These are phyloP conservation scores for Ditylenchus weischeri DNA, from an alignment of 2,888 invertebrate genomes.

Conservation along the genomic window DNA sequence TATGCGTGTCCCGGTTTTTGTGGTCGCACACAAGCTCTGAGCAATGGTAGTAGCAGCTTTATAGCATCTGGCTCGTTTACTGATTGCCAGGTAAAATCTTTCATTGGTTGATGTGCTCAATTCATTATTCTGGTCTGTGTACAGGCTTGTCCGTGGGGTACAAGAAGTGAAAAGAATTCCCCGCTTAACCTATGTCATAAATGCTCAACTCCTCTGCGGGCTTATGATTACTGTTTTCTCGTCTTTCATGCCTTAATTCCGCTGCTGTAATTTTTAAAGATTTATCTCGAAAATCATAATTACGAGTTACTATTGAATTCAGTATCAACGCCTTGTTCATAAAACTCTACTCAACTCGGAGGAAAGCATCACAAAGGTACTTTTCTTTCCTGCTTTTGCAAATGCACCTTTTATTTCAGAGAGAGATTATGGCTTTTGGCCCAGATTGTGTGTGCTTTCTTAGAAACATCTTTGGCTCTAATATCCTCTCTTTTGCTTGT, in stretches of 20 bases:
- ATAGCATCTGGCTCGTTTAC: not conserved
- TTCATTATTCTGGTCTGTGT: not conserved
- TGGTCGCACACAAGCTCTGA: conserved; percentile 25
- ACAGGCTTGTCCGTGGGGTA: conserved; percentile 48
- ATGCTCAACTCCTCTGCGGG: conserved; percentile 38
- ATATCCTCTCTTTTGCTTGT: conserved; percentile 65
- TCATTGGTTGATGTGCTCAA: not conserved
- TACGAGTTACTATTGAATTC: conserved; percentile 71
- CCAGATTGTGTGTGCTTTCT: conserved; percentile 77
- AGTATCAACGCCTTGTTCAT: not conserved
- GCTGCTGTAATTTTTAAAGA: conserved; percentile 64
- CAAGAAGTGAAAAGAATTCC: conserved; percentile 22
- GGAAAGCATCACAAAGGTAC: not conserved
- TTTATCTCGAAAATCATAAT: not conserved
- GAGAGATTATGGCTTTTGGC: conserved; percentile 67
- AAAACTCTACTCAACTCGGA: not conserved
- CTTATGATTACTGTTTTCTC: conserved; percentile 62
- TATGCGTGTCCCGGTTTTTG: conserved; percentile 36
- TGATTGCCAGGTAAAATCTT: conserved; percentile 15
- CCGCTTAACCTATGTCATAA: conserved; percentile 32
- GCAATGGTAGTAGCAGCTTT: not conserved
- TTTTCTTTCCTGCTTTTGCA: not conserved
- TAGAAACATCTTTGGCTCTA: conserved; percentile 70
- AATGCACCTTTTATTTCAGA: conserved; percentile 17
- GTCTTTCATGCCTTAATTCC: conserved; percentile 88